Base-by-base conservation (phyloP, 92 coral and sea anemone genomes). In the Parazoanthus darwini region DNA sequence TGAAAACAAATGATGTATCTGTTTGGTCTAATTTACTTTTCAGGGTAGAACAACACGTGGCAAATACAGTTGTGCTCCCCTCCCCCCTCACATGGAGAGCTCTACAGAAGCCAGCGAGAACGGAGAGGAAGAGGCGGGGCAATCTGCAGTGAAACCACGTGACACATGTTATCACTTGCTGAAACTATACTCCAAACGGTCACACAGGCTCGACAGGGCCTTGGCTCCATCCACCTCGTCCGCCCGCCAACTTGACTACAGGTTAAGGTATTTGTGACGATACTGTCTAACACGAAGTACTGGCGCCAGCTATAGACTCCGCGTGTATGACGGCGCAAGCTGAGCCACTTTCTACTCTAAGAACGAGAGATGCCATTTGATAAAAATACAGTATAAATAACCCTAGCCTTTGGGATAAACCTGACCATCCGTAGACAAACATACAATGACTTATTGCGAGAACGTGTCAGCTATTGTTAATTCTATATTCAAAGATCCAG, bases 161-260 rank as follows among this genome's bases (percentile, higher is more conserved):
- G 99, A 97, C 82, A 95, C 96, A 7, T 97, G 99, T 74, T 97
- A 95, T 89, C 99, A 97, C 92, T 91, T 97, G 81, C 81, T 97
- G 23, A 95, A 97, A 74, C 92, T 97, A 39, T 97, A 92, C 90
- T 95, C 98, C 88, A 94, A 97, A 73, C 89, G 97, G 63, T 95
- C 99, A 10, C 98, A 97, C 89, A 66, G 97, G 77, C 98, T 97
- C 25, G 96, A 97, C 90, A 89, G 93, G 35, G 90, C 93, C 44
- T 92, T 97, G 70, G 94, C 97, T 33, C 98, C 99, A 26, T 91
- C 97, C 7, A 95, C 99, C 0, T 97, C 93, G 67, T 94, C 99
- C 9, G 81, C 90, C 0, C 85, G 90, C 73, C 99, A 97, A 68
- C 92, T 97, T 7, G 98, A 97, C 90, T 94, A 91, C 82, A 89